Evolutionary conservation across 2,113 vertebrate species (phyloP), one percentile per base, ranked within the genome.

Genomic region (Barnardius zonarius): DNA sequence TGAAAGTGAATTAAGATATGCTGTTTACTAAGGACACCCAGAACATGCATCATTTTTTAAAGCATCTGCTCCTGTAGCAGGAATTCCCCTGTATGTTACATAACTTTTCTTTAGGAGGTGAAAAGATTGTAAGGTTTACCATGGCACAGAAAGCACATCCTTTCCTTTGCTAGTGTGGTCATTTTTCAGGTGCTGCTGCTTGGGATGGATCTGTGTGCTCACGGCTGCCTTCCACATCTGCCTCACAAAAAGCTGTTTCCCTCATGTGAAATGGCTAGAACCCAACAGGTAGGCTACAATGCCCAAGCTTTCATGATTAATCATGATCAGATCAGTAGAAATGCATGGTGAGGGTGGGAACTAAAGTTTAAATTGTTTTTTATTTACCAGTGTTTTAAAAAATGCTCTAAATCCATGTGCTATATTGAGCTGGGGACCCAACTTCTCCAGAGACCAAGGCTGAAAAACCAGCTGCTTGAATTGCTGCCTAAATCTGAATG

Each of bases 171-270:
- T 5, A 14, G 13, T 0, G 0, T 59, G 24, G 4, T 81, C 0
- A 0, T 76, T 76, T 13, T 69, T 90, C 33, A 68, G 62, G 35
- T 79, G 39, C 4, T 64, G 30, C 35, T 91, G 61, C 31, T 73
- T 49, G 27, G 27, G 33, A 41, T 64, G 17, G 25, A 54, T 79
- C 33, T 48, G 8, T 0, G 0, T 1, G 3, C 54, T 79, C 3
- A 2, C n/a, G 52, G 30, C 41, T 33, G 10, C 33, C 35, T 79
- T 66, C 24, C 24, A 9, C 14, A 30, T 24, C 20, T 52, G 64
- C 54, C 13, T 63, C 57, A 49, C 35, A 30, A 51, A 91, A 90
- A 64, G 11, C 15, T 54, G 17, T 66, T 87, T 83, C 48, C 11
- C 7, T 91, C 48, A 4, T 35, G 8, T 74, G 59, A 1, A 1